phyloP scores from a whole-genome alignment of 1,140 invertebrate genomes.

The Drosophila mojavensis region DNA sequence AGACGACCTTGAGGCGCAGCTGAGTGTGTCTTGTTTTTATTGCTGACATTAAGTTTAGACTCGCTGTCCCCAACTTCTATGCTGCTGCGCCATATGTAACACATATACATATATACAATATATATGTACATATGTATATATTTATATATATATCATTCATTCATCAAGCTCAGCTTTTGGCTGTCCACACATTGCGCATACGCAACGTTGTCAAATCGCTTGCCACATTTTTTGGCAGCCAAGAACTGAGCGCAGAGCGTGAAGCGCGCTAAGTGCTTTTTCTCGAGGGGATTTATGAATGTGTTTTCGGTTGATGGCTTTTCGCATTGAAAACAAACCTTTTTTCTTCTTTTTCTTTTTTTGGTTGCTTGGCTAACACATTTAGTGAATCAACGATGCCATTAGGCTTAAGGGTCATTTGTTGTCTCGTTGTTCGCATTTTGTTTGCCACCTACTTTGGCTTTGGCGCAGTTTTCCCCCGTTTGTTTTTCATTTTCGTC shows the following conservation, averaged over 20 bases:
- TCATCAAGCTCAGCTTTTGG: no score
- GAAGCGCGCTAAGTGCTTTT: conserved; percentile 54
- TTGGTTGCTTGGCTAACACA: conserved; percentile 14
- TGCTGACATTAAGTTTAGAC: conserved; percentile 50
- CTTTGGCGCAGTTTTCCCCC: conserved; percentile 24
- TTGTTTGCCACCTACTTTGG: conserved; percentile 36
- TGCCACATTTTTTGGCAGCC: conserved; percentile 50
- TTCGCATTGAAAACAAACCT: conserved; percentile 31
- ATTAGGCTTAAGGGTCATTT: conserved; percentile 33
- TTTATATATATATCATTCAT: neutral
- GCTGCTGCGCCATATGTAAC: conserved; percentile 47
- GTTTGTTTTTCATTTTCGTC: conserved; percentile 5
- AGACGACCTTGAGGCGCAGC: conserved; percentile 65
- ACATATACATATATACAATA: conserved; percentile 15
- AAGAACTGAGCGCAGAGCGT: conserved; percentile 65
- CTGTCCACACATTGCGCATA: conserved; percentile 42
- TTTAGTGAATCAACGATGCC: conserved; percentile 54
- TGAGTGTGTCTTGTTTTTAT: conserved; percentile 30
- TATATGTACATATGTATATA: neutral
- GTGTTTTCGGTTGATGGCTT: conserved; percentile 65
- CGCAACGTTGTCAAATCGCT: conserved; percentile 49
- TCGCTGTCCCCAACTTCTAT: conserved; percentile 27
- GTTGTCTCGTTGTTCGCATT: conserved; percentile 41
- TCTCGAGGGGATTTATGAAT: conserved; percentile 61
- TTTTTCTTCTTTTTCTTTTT: no score